Evolutionary conservation across 2,113 vertebrate genomes (phyloP), one percentile per base, ranked within the genome.

Genomic region (Chinchilla lanigera): DNA sequence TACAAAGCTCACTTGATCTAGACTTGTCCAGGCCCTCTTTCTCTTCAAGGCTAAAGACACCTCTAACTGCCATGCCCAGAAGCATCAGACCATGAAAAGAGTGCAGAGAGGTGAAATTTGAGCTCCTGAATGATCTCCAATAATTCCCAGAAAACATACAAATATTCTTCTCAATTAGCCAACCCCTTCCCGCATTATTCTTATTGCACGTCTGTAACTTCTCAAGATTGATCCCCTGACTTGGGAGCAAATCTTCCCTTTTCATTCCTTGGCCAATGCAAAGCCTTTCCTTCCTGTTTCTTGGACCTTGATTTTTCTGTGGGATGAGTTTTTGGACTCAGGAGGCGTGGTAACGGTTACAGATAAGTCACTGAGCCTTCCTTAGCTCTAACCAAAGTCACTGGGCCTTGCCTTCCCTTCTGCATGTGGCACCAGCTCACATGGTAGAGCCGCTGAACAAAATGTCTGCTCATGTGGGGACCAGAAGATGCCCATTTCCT

Each of bases 361-460:
- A 0, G 50, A 6, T 3, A 28, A 52, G 60, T 33, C 20, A 1
- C 33, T 4, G 7, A 19, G 63, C 30, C 63, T 65, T 65, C 30
- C 30, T 65, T 13, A 65, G 63, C 33, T 16, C 30, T 65, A 65
- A 65, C 30, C 63, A 35, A 16, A 24, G 8, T 16, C 38, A 14
- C 24, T 69, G 26, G 13, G 1, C 14, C 52, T 73, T 0, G 4
- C 47, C 50, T 24, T 80, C n/a, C 50, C 35, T 52, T 58, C 11
- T 24, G 89, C 60, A 16, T 0, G 0, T 0, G 17, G 54, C n/a
- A 8, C 44, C 9, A 2, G 13, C 16, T 26, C 1, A 4, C 17
- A 24, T 63, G 7, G 0, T 0, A 2, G 41, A 50, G 83, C 2
- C 5, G 44, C 47, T 19, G 58, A 75, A 67, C 77, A 17, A 69